phyloP scores from a whole-genome alignment of 2,888 invertebrate species.

The Lamproptera curius region DNA sequence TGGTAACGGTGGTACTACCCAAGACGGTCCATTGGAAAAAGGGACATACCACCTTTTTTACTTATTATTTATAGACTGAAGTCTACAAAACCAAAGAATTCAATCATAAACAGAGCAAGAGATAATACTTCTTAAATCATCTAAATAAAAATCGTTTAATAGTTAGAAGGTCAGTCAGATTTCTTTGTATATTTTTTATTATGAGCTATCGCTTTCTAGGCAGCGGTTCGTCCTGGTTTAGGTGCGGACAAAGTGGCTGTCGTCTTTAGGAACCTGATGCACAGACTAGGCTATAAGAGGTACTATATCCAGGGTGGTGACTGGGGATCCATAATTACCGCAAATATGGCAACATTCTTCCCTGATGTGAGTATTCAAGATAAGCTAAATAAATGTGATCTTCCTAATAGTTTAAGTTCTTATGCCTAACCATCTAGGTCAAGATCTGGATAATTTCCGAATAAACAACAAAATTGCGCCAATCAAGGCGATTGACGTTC shows the following conservation, averaged over 20 bases:
- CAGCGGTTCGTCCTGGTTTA: conserved; percentile 73
- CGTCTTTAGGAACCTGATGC: conserved; percentile 83
- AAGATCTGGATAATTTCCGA: not conserved
- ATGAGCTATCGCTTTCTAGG: too few relatives aligned
- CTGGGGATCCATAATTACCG: conserved; percentile 82
- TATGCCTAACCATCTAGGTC: not conserved
- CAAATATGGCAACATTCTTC: conserved; percentile 61
- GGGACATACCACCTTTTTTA: too few relatives aligned
- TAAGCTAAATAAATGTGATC: too few relatives aligned
- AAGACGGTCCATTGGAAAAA: too few relatives aligned
- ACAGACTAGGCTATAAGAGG: conserved; percentile 79
- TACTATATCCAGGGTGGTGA: conserved; percentile 86
- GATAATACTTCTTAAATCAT: too few relatives aligned
- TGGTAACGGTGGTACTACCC: too few relatives aligned
- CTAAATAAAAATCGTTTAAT: too few relatives aligned
- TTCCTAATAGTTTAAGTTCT: not conserved
- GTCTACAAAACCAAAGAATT: too few relatives aligned
- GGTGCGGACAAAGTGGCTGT: conserved; percentile 69
- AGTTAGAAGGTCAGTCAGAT: too few relatives aligned
- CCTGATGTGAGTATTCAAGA: conserved; percentile 39
- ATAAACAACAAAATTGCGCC: not conserved
- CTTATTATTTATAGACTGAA: too few relatives aligned
- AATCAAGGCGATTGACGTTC: not conserved
- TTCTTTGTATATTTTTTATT: too few relatives aligned
- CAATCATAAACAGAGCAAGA: too few relatives aligned